Evolutionary conservation across 2,797 vertebrate genomes (phyloP).

Genomic region (Epinephelus awoara): DNA sequence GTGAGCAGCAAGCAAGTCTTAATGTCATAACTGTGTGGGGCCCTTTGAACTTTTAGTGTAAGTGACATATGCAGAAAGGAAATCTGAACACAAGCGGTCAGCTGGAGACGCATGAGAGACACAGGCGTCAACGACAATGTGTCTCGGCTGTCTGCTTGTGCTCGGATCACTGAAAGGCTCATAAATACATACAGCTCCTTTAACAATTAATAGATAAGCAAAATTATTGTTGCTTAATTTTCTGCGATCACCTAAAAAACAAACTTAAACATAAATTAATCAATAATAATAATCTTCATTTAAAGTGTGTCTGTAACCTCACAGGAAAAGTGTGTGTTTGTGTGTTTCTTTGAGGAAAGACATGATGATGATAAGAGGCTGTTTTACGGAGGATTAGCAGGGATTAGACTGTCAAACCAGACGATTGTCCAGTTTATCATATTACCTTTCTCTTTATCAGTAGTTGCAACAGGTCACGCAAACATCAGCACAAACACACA

Average conservation of each 20-base stretch:
- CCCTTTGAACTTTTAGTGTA: no score
- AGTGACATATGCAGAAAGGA: no score
- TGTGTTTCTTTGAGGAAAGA: conserved; percentile 31
- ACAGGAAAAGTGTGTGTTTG: conserved; percentile 11
- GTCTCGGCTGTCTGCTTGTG: no score
- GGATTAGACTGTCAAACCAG: conserved; percentile 75
- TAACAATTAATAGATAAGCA: neutral
- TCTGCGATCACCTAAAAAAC: neutral
- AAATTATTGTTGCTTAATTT: rapidly evolving
- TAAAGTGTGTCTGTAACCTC: neutral
- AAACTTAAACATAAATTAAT: neutral
- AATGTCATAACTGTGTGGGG: no score
- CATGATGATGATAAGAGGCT: conserved; percentile 54
- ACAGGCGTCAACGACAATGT: no score
- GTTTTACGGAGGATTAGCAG: conserved; percentile 74
- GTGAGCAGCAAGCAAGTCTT: no score
- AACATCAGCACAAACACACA: conserved; percentile 17
- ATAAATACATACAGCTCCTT: no score
- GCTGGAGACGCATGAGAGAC: no score
- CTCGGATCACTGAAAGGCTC: no score
- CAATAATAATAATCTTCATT: neutral
- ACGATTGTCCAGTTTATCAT: conserved; percentile 69
- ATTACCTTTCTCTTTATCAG: conserved; percentile 70
- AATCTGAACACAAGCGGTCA: no score
- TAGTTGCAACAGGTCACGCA: conserved; percentile 17